Conservation (phyloP, 2,797 vertebrate genomes). For the Emydoidea blandingii region DNA sequence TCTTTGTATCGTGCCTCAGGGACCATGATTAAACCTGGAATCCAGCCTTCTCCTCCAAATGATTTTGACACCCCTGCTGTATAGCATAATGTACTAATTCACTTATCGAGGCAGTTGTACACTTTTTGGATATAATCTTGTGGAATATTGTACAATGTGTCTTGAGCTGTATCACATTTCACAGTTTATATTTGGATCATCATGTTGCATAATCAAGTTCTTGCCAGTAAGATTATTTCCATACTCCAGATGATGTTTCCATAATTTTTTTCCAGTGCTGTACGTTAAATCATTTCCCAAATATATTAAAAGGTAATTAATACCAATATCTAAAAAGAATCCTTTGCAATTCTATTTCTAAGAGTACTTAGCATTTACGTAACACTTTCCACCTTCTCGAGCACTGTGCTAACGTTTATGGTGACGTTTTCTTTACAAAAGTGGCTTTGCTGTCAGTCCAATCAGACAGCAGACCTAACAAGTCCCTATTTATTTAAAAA, state of each 20-base stretch:
- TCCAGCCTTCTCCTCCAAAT: background rate
- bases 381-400: accelerated
- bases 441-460: background rate
- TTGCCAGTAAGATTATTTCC: conserved; percentile 22
- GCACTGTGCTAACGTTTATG: background rate
- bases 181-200: conserved; percentile 65
- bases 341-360: background rate
- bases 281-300: background rate
- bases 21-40: accelerated
- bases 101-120: background rate
- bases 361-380: accelerated
- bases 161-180: conserved; percentile 32
- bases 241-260: conserved; percentile 27
- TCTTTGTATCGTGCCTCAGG: background rate
- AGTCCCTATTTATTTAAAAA: background rate
- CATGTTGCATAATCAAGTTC: conserved; percentile 42
- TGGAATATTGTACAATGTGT: background rate
- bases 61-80: background rate
- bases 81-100: background rate
- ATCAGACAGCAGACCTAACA: background rate
- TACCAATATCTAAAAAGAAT: background rate
- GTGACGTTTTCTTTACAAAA: background rate
- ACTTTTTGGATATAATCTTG: background rate
- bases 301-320: conserved; percentile 5
- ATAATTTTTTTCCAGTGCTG: background rate